Percentiles rank a stretch among this genome's conserved stretches.
Conservation (phyloP, 2,797 vertebrate genomes). For the Salmo trutta region DNA sequence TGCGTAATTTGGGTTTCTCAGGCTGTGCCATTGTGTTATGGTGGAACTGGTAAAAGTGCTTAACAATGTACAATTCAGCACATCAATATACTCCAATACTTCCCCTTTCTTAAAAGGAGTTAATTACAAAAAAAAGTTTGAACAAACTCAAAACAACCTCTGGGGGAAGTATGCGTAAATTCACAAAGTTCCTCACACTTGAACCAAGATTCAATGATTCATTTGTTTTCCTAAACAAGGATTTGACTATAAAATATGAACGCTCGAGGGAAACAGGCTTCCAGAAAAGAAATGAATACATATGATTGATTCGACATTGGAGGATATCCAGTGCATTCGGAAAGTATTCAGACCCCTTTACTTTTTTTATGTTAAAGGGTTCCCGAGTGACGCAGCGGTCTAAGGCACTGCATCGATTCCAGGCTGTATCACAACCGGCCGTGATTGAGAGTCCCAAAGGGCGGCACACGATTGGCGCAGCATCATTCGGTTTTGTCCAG, state of each 20-base stretch:
- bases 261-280: not conserved
- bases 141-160: not conserved
- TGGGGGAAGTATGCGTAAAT: not conserved
- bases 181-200: not conserved
- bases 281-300: not conserved
- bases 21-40: constrained; percentile 22
- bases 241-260: not conserved
- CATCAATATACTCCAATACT: not conserved
- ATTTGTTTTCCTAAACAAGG: not conserved
- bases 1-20: constrained; percentile 58
- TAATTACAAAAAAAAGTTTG: not conserved
- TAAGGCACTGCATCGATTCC: too few relatives aligned
- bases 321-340: not conserved
- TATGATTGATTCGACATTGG: not conserved
- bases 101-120: not conserved
- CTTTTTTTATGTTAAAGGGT: too few relatives aligned
- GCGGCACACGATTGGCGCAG: too few relatives aligned
- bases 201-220: not conserved
- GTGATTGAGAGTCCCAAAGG: too few relatives aligned
- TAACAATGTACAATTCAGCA: not conserved
- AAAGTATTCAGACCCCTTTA: too few relatives aligned
- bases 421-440: too few relatives aligned
- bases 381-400: too few relatives aligned
- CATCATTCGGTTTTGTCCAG: too few relatives aligned
- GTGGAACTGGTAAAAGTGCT: constrained; percentile 7